A percentile compares a stretch with the other conserved stretches of the same genome.
Conservation (phyloP, 2,113 vertebrate genomes). For the Diphyllodes magnificus region DNA sequence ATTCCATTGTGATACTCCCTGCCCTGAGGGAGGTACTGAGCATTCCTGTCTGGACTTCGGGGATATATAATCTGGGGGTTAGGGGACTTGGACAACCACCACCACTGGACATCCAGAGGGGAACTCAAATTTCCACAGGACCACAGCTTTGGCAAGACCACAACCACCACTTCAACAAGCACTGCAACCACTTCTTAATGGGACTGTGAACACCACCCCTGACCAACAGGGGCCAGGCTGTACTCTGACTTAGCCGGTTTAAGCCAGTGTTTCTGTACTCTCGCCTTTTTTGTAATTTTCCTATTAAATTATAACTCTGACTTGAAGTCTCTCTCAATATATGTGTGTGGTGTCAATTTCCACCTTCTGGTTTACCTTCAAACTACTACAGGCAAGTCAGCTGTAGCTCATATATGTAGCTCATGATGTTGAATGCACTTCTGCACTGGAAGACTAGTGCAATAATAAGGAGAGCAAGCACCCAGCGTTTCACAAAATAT, state of each 20-base stretch:
- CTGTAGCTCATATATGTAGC: not conserved
- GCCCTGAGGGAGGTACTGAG: too few species aligned
- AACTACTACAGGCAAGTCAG: not conserved
- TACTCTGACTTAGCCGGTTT: not conserved
- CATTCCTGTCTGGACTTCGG: not conserved
- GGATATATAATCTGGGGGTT: not conserved
- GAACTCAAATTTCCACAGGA: not conserved
- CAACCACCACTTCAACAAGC: not conserved
- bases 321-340: not conserved
- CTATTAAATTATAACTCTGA: rapidly evolving
- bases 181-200: not conserved
- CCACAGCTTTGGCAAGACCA: rapidly evolving
- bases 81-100: too few species aligned
- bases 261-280: not conserved
- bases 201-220: rapidly evolving
- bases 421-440: not conserved
- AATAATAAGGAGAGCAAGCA: not conserved
- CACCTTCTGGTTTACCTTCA: not conserved
- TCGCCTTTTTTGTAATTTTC: not conserved
- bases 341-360: not conserved
- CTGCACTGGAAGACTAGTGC: not conserved
- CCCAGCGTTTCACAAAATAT: not conserved
- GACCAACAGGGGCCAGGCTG: not conserved
- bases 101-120: not conserved
- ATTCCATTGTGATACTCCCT: not conserved